Evolutionary conservation across 2,797 vertebrate genomes (phyloP).

Genomic region (Chelonia mydas): DNA sequence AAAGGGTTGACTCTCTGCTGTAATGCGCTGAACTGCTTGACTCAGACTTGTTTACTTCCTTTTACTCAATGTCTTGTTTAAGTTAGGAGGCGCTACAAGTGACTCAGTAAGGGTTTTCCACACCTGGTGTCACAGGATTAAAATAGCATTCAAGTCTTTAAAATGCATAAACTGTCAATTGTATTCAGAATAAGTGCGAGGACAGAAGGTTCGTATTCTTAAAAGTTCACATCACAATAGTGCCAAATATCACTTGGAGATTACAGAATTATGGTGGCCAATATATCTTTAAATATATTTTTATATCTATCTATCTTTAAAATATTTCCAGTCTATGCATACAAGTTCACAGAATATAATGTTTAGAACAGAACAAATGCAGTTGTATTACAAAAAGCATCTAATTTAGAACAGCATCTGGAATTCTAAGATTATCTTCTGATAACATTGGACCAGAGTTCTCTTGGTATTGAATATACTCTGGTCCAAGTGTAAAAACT

Average conservation of each 20-base stretch:
- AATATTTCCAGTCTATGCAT: background rate
- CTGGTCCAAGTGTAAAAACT: background rate
- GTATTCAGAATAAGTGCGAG: rapidly evolving
- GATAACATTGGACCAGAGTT: background rate
- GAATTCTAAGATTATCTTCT: background rate
- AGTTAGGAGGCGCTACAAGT: background rate
- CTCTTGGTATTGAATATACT: background rate
- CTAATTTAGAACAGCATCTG: background rate
- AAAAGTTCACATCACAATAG: background rate
- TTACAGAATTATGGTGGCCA: background rate
- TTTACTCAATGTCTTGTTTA: background rate
- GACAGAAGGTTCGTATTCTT: background rate
- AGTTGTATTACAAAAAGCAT: background rate
- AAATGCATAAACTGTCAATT: background rate
- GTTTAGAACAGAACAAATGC: background rate
- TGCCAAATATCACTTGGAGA: background rate
- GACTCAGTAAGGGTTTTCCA: background rate
- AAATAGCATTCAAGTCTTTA: background rate
- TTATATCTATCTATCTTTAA: background rate
- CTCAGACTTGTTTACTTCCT: background rate
- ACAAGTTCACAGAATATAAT: background rate
- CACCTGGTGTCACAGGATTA: background rate
- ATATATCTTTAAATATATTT: too few relatives aligned
- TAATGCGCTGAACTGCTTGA: background rate
- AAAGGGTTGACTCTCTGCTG: background rate